Conservation (phyloP, 2,888 invertebrate species). For the Acleris laterana region DNA sequence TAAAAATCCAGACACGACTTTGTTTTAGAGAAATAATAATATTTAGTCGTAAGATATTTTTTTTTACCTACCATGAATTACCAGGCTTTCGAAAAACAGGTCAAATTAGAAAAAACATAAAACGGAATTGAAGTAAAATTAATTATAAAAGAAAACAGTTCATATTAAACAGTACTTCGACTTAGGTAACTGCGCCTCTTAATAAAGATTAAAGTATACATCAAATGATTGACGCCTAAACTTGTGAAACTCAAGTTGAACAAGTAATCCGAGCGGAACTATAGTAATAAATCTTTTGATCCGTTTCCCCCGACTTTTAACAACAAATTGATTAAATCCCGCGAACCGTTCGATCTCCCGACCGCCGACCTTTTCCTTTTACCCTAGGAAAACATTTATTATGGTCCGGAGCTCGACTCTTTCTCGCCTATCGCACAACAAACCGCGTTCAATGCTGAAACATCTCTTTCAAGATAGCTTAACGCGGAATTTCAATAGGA, state of each 20-base stretch:
- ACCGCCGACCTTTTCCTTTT: slow-evolving; percentile 33
- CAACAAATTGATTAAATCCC: slow-evolving; percentile 40
- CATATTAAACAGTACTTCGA: not conserved
- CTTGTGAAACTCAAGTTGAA: slow-evolving; percentile 25
- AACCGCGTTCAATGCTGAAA: slow-evolving; percentile 17
- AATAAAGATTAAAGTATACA: slow-evolving; percentile 25
- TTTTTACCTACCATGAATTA: too few species aligned
- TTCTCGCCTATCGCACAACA: slow-evolving; percentile 21
- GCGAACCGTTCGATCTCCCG: slow-evolving; percentile 35
- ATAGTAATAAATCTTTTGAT: slow-evolving; percentile 40
- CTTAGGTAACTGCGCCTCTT: slow-evolving; percentile 5
- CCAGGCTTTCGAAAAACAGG: too few species aligned
- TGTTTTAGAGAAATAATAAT: too few species aligned
- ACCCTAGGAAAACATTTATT: slow-evolving; percentile 37
- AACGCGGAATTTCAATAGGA: slow-evolving; percentile 2
- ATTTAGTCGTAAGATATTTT: too few species aligned
- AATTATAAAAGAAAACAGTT: not conserved
- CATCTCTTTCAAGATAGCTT: slow-evolving; percentile 20
- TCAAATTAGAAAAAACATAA: too few species aligned
- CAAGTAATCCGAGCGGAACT: slow-evolving; percentile 28
- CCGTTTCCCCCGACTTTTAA: slow-evolving; percentile 38
- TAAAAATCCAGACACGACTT: too few species aligned
- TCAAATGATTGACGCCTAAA: slow-evolving; percentile 25
- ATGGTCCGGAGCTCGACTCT: slow-evolving; percentile 22
- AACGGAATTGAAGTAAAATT: too few species aligned